Evolutionary conservation across 1,140 invertebrate genomes (phyloP), one percentile per base, ranked within the genome.

Genomic region (Orchesella cincta): DNA sequence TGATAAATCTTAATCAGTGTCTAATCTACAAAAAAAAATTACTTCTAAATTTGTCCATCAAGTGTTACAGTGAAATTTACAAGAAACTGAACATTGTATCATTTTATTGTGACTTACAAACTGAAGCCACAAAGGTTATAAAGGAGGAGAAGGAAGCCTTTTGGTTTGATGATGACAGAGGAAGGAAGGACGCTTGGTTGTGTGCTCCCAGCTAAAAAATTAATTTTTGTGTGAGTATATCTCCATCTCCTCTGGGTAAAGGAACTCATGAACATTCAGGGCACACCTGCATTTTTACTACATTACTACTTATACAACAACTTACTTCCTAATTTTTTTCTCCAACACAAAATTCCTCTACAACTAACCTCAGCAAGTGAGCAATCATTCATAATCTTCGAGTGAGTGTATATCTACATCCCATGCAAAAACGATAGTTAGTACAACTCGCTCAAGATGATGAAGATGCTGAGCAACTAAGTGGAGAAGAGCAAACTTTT

Each of bases 241-340:
- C 5, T 5, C 23, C 12, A 14, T 57, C 12, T 57, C 14, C 23
- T 57, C 23, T 57, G 52, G 52, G 52, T 57, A 57, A 57, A 57
- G 52, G 52, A 57, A 57, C 52, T 57, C 52, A 57, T 57, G 52
- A 57, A n/a, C 52, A 57, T 57, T 67, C 62, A 33, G 31, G 62
- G 62, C 62, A 67, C 62, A 67, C 62, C 62, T 67, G 62, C 31
- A 14, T 31, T 12, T 2, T 5, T 67, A 67, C 26, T 18, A 33
- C 5, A 67, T 2, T 67, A 31, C n/a, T 31, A 33, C 26, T 57
- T n/a, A 67, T 14, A 31, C 62, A 67, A 29, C 23, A 67, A 67
- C 2, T 29, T 2, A 67, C 62, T 67, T 67, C 62, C 62, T 67
- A 67, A 67, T 67, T 67, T 67, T 67, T 67, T 67, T 67, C 28